Percentiles rank a stretch among this genome's conserved stretches.
These are phyloP conservation scores for Agrotis clavis DNA, from an alignment of 2,888 invertebrate genomes.

Conservation along the genomic window DNA sequence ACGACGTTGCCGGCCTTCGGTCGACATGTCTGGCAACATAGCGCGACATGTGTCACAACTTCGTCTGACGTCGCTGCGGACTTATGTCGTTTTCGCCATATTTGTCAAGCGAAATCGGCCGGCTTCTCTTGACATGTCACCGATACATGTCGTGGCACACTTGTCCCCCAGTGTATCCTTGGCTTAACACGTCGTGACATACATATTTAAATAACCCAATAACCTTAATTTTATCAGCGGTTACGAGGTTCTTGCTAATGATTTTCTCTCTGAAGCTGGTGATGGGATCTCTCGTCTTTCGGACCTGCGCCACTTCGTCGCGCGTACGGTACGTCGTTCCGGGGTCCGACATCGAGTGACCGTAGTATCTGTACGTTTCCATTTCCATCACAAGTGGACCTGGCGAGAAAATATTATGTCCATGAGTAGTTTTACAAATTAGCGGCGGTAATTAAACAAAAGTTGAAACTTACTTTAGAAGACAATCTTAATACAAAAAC, in stretches of 20 bases:
- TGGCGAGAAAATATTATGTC: background rate
- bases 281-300: constrained; percentile 32
- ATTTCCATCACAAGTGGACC: constrained; percentile 94
- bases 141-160: too few species aligned
- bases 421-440: background rate
- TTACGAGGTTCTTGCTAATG: background rate
- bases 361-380: constrained; percentile 98
- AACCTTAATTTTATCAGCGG: constrained; percentile 29
- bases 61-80: too few species aligned
- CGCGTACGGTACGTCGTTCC: constrained; percentile 95
- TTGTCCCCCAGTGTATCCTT: too few species aligned
- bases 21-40: too few species aligned
- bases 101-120: too few species aligned
- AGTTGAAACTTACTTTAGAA: background rate
- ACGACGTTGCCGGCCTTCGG: too few species aligned
- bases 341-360: constrained; percentile 99
- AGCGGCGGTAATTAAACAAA: background rate
- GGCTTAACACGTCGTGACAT: too few species aligned
- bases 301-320: constrained; percentile 24
- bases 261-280: constrained; percentile 18
- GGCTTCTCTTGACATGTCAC: too few species aligned
- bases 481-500: background rate
- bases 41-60: too few species aligned
- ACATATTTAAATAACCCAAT: background rate
- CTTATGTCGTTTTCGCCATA: too few species aligned